Base-by-base conservation (phyloP, 2,888 invertebrate species). In the Drosophila paracracens region DNA sequence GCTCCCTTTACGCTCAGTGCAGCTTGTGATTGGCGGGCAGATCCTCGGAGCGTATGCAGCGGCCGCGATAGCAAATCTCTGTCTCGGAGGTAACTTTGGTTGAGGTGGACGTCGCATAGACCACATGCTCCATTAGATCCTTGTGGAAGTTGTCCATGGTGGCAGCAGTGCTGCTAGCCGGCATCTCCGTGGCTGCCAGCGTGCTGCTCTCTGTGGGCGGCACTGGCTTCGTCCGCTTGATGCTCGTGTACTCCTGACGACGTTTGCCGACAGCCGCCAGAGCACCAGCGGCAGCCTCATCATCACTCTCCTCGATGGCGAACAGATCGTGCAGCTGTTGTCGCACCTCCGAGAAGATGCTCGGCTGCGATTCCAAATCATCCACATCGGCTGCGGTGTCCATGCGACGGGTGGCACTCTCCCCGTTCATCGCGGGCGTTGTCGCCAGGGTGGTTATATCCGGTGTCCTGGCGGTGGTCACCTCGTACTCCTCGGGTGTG, bases 71-170 rank as follows among this genome's bases (percentile, higher is more conserved):
- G 91, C 97, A 97, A 76, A 97, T 97, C 94, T 97, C 97, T 40
- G 97, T 97, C 94, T 97, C 97, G 82, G 97, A 96, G 18, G 97
- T 96, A 92, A 96, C 96, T 27, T 97, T 97, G 4, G 96, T 96
- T 89, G 96, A 96, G 2, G 89, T 88, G 2, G 97, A 96, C 0
- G 97, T 97, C 46, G 93, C 93, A 72, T 92, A 93, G 10, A 93
- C 92, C n/a, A 92, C 92, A 66, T 92, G 91, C 60, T 93, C 91
- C 93, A 93, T 93, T 59, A 93, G 86, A 68, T 92, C 91, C 74
- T 92, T 92, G 77, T 92, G 92, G 70, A 93, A 92, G 65, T 76
- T 83, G 0, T 86, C 87, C 66, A 81, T 76, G 11, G 81, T 81
- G 11, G 81, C 82, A n/a, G 73, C 70, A 18, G 87, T 79, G 18